phyloP scores from a whole-genome alignment of 2,113 vertebrate species.

The Rhodinocichla rosea region DNA sequence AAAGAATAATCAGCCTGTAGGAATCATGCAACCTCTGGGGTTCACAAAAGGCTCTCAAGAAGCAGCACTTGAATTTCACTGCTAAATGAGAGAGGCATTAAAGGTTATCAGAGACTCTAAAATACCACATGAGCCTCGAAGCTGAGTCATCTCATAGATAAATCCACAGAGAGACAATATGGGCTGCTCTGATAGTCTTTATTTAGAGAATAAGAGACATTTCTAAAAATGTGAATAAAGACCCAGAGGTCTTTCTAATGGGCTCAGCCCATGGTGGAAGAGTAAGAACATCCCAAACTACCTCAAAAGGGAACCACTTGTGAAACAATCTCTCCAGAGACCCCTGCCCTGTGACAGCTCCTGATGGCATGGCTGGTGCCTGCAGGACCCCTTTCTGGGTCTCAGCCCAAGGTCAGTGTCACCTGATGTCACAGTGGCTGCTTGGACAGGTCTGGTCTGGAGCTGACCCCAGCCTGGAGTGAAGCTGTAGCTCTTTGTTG shows the following conservation, averaged over 20 bases:
- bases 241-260: background rate
- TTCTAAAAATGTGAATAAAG: background rate
- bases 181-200: background rate
- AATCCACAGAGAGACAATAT: background rate
- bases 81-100: background rate
- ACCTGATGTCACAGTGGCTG: background rate
- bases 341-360: background rate
- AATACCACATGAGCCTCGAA: background rate
- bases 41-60: background rate
- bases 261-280: rapidly evolving
- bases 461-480: background rate
- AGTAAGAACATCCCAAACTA: background rate
- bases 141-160: background rate
- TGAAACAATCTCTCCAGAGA: background rate
- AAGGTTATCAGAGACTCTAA: background rate
- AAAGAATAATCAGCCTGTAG: background rate
- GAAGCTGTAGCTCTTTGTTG: background rate
- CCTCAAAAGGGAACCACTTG: background rate
- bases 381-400: background rate
- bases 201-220: background rate
- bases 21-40: background rate
- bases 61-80: background rate
- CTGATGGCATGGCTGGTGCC: background rate
- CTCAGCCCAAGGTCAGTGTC: rapidly evolving
- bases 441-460: background rate